phyloP scores from a whole-genome alignment of 2,797 vertebrate genomes.

The Pangasius sanitwongsei region DNA sequence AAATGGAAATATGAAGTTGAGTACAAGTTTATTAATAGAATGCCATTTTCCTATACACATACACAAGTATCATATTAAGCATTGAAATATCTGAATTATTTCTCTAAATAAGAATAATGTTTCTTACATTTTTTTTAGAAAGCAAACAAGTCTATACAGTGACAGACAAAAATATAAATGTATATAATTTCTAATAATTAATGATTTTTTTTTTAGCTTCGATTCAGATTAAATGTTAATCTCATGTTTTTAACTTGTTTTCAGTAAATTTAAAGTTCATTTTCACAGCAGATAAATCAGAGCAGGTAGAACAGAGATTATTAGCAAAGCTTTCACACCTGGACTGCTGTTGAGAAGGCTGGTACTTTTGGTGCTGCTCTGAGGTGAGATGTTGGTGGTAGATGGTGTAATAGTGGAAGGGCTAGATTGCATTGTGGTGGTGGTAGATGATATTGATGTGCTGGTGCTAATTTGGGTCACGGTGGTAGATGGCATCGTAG shows the following conservation, averaged over 20 bases:
- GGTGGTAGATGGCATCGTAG: not conserved
- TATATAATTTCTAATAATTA: not conserved
- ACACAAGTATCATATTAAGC: not conserved
- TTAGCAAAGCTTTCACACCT: not conserved
- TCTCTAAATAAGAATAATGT: not conserved
- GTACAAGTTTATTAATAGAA: no score
- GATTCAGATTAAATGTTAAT: not conserved
- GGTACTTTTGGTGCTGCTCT: not conserved
- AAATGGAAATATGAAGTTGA: no score
- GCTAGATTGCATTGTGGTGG: not conserved
- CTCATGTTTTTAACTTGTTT: not conserved
- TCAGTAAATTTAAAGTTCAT: not conserved
- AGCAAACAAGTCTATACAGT: not conserved
- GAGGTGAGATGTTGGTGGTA: not conserved
- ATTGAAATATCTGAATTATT: not conserved
- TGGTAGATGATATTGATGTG: not conserved
- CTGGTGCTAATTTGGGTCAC: not conserved
- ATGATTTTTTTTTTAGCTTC: no score
- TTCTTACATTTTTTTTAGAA: not conserved
- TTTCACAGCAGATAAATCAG: not conserved
- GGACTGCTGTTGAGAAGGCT: not conserved
- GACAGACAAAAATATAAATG: not conserved
- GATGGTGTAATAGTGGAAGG: not conserved
- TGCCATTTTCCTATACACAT: not conserved
- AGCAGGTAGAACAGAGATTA: not conserved